phyloP scores from a whole-genome alignment of 2,888 invertebrate species.

The Oxytorus armatus region DNA sequence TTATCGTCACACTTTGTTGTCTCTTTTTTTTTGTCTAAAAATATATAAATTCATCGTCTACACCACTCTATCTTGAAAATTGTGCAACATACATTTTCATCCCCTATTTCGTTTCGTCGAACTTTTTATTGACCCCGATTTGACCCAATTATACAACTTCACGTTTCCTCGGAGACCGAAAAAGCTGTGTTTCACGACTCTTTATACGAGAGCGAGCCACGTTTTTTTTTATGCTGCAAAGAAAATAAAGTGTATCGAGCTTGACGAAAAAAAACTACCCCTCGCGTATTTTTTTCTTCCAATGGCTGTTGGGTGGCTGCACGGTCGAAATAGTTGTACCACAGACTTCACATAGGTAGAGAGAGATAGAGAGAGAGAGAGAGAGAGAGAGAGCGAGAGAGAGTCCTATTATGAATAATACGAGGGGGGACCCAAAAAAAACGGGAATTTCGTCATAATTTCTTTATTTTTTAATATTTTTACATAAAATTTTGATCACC shows the following conservation, averaged over 20 bases:
- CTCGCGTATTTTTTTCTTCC: slow-evolving; percentile 36
- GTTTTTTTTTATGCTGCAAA: neutral
- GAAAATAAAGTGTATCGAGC: slow-evolving; percentile 1
- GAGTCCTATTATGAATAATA: no score
- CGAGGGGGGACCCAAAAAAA: no score
- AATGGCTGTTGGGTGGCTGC: slow-evolving; percentile 36
- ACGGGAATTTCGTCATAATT: no score
- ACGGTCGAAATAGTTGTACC: slow-evolving; percentile 57
- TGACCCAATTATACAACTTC: slow-evolving; percentile 14
- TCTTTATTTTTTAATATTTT: no score
- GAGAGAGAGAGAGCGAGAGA: no score
- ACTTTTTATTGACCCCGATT: neutral
- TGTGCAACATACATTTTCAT: neutral
- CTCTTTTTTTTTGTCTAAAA: no score
- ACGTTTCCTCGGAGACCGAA: neutral
- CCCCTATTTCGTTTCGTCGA: slow-evolving; percentile 10
- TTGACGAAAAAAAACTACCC: neutral
- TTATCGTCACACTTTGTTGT: no score
- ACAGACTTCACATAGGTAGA: slow-evolving; percentile 55
- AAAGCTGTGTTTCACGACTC: neutral
- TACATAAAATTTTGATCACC: no score
- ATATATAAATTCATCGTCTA: no score
- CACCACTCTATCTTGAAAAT: no score
- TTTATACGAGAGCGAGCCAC: slow-evolving; percentile 3
- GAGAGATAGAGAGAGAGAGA: no score